Evolutionary conservation across 2,888 invertebrate species (phyloP).

Genomic region (Cataglyphis rosenhaueri): DNA sequence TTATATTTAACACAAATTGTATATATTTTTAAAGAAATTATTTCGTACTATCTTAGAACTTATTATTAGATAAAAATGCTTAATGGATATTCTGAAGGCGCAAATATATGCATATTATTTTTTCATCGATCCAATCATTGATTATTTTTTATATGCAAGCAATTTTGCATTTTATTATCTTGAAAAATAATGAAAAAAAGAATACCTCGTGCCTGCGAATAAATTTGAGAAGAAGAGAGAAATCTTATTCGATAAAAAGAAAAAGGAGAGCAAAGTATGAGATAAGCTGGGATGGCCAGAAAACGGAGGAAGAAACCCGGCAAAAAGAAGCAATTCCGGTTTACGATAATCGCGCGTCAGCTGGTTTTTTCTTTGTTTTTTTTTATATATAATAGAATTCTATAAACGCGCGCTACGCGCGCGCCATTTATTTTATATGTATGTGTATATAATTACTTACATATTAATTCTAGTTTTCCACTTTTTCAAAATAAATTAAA

Average conservation of each 20-base stretch:
- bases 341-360: constrained; percentile 44
- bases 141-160: not conserved
- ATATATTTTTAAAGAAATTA: not conserved
- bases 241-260: constrained; percentile 40
- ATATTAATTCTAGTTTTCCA: too few species aligned
- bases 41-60: not conserved
- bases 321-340: constrained; percentile 24
- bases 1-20: not conserved
- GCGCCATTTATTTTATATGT: too few species aligned
- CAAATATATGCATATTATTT: not conserved
- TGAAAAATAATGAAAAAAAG: constrained; percentile 4
- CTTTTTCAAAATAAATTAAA: too few species aligned
- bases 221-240: constrained; percentile 19
- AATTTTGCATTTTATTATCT: constrained; percentile 4
- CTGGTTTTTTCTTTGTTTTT: constrained; percentile 1
- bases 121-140: not conserved
- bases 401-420: too few species aligned
- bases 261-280: constrained; percentile 14
- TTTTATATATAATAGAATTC: not conserved
- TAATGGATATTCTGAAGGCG: not conserved
- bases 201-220: constrained; percentile 2
- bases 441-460: too few species aligned
- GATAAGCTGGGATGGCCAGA: not conserved
- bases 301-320: constrained; percentile 1
- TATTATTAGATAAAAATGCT: not conserved